Evolutionary conservation across 1,140 invertebrate species (phyloP), one percentile per base, ranked within the genome.

Genomic region (Ips typographus): DNA sequence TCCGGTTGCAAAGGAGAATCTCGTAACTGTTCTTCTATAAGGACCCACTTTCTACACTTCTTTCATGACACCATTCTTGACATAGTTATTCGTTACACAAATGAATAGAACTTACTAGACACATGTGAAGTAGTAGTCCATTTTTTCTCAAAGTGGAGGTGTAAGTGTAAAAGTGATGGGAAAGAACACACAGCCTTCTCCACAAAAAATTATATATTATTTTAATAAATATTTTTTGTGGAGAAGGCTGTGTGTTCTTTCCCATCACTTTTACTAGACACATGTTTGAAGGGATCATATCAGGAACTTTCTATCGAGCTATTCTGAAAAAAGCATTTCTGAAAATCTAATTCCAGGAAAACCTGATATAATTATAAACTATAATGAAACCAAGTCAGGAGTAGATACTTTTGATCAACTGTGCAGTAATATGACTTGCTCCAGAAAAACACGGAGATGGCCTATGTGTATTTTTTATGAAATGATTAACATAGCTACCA

Each of bases 361-460:
- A 49, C 60, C 70, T 44, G 61, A 39, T 66, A 74, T 72, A 42
- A 73, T 64, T 2, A 53, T 58, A 4, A 73, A 75, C 56, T 84
- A 84, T 71, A 82, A 85, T 69, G 56, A 67, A 22, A 82, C 80
- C 22, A 84, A 82, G 78, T 79, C 78, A 36, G 82, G 77, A 3
- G 83, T 84, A 0, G 82, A 84, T 71, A 77, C 72, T 8, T 77
- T 84, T 22, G 79, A 84, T 73, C 77, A 82, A 74, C 78, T 83
- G 76, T 78, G 75, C 65, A 73, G 75, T 5, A 72, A 67, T 22
- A 78, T 78, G 68, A 78, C 73, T 40, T 75, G 65, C 37, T 56
- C 61, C 6, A 62, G 71, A 65, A 72, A 72, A 51, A 72, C 71
- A 47, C 40, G 62, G 57, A 40, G 67, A n/a, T 72, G 63, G 68